Conservation (phyloP, 1,140 invertebrate genomes). For the Apis mellifera region DNA sequence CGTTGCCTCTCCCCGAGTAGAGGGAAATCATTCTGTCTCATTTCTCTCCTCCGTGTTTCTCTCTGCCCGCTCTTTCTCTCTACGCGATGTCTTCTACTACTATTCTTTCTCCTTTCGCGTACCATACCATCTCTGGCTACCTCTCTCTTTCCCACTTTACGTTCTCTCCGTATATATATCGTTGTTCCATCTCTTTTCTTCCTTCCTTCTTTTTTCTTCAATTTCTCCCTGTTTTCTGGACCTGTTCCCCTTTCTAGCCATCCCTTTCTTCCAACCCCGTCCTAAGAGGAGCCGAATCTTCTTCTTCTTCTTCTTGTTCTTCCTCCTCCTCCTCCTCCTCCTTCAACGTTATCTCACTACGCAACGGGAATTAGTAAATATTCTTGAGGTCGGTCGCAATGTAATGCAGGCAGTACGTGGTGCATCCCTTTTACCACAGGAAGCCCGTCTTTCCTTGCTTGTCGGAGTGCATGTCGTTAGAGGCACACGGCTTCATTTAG, state of each 20-base stretch:
- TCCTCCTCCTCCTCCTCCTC: constrained; percentile 8
- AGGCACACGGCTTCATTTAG: constrained; percentile 33
- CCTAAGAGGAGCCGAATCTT: constrained; percentile 19
- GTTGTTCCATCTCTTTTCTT: constrained; percentile 14
- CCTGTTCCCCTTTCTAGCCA: constrained; percentile 2
- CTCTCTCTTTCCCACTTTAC: not conserved
- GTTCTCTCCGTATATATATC: not conserved
- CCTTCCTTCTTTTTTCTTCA: constrained; percentile 27
- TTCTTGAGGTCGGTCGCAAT: constrained; percentile 44
- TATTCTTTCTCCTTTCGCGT: constrained; percentile 53
- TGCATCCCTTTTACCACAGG: constrained; percentile 16
- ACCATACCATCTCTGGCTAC: not conserved
- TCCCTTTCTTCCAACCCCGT: constrained; percentile 24
- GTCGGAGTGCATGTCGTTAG: constrained; percentile 37
- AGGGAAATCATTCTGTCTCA: constrained; percentile 54
- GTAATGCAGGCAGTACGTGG: constrained; percentile 37
- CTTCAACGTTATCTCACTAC: constrained; percentile 72
- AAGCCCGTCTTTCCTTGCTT: constrained; percentile 30
- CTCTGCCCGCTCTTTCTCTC: constrained; percentile 18
- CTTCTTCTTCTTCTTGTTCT: not conserved
- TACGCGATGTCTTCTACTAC: constrained; percentile 18
- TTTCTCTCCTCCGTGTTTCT: constrained; percentile 55
- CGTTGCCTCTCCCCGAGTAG: constrained; percentile 57
- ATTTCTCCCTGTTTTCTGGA: constrained; percentile 11
- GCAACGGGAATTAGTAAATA: constrained; percentile 78